Percentiles rank a stretch among this genome's conserved stretches.
Conservation (phyloP, 2,113 vertebrate species). For the Tetrax tetrax region DNA sequence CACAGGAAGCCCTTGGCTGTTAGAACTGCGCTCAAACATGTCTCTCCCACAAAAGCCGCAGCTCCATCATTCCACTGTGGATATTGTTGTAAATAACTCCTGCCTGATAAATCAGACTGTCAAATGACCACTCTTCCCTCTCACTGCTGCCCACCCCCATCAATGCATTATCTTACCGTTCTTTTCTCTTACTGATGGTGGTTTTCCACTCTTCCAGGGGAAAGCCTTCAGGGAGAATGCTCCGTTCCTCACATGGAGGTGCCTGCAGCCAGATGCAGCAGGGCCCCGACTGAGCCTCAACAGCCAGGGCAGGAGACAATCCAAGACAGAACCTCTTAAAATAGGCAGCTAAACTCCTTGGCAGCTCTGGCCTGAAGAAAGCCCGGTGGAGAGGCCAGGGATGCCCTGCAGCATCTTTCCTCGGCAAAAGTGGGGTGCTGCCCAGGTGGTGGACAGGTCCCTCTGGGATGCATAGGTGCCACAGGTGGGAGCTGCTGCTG, state of each 20-base stretch:
- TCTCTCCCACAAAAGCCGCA: not conserved
- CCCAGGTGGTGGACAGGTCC: accelerated
- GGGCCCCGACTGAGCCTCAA: not conserved
- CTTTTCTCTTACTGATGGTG: not conserved
- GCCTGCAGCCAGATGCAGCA: not conserved
- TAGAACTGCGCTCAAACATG: not conserved
- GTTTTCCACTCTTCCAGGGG: not conserved
- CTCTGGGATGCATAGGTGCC: accelerated
- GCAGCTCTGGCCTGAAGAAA: not conserved
- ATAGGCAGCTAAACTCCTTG: not conserved
- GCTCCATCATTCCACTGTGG: not conserved
- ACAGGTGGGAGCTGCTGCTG: not conserved
- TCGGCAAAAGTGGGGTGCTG: not conserved
- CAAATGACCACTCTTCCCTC: not conserved
- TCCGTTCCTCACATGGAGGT: not conserved
- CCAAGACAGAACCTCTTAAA: not conserved
- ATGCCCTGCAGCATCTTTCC: not conserved
- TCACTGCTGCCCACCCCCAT: not conserved
- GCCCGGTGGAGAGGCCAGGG: not conserved
- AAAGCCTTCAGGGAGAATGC: not conserved
- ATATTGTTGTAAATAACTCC: not conserved
- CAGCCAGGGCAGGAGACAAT: not conserved
- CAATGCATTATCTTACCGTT: not conserved
- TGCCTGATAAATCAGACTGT: not conserved
- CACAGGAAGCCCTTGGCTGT: not conserved